Base-by-base conservation (phyloP, 2,888 invertebrate species). In the Morpho deidamia region DNA sequence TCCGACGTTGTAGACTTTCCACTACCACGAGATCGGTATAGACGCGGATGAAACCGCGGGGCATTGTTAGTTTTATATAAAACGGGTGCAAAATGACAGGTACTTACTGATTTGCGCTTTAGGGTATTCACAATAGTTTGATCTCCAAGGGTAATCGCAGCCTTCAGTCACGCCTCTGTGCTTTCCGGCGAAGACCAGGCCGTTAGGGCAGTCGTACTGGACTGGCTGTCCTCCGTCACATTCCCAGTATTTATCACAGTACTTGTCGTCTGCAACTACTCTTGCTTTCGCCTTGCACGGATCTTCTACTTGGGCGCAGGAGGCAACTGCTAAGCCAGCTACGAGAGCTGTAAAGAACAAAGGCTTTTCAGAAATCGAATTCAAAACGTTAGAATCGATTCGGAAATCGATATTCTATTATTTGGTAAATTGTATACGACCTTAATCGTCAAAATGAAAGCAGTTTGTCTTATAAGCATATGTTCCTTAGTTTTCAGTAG, bases 91-190 rank as follows among this genome's bases (percentile, higher is more conserved):
- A 43, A 9, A n/a, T 23, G 10, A 23, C 2, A 7, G 11, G 11
- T 45, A 76, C 94, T 83, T 92, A 94, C 91, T 96, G 93, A 71
- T 93, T 91, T 78, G 90, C 4, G 78, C 80, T 70, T 90, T 90
- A 53, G 90, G 90, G 59, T 89, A 90, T 59, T 95, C 95, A 81
- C 96, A 96, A 81, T 96, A 96, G 77, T 95, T 95, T 8, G 96
- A 95, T 66, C 96, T 91, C 96, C 96, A 96, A 0, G 96, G 96
- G 70, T 96, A 96, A 81, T 97, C 96, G 72, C 96, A 96, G 2
- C 96, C 96, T 72, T 96, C 96, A 1, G 96, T 96, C 8, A 96
- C 96, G 5, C 96, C 96, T 44, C 96, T 91, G 70, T 96, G 94
- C 76, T 96, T 96, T 4, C 96, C 97, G 11, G 96, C 96, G 83